A percentile compares a stretch with the other conserved stretches of the same genome.
Evolutionary conservation across 2,888 invertebrate species (phyloP).

Genomic region (Dryocosmus kuriphilus): DNA sequence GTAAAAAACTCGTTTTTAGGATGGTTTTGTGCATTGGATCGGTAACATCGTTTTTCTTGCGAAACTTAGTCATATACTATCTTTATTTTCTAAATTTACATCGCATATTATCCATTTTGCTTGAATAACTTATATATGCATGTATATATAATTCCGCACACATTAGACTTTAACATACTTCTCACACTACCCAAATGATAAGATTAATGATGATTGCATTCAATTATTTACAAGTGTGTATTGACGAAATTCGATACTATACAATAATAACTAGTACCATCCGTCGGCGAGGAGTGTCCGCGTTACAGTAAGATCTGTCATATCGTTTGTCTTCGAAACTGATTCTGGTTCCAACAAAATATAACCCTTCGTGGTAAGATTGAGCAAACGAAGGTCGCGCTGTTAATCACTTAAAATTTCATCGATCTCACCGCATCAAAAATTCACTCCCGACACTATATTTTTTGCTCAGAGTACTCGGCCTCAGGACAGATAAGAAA

Average conservation of each 20-base stretch:
- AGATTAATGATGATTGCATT: constrained; percentile 61
- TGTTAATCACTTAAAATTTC: constrained; percentile 1
- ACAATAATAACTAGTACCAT: constrained; percentile 54
- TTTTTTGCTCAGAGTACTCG: neutral
- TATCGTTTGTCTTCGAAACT: neutral
- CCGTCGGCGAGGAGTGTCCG: constrained; percentile 17
- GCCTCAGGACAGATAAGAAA: neutral
- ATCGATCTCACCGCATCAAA: neutral
- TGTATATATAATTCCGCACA: constrained; percentile 53
- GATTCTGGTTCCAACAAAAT: constrained; percentile 1
- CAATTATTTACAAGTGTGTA: constrained; percentile 63
- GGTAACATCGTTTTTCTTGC: constrained; percentile 27
- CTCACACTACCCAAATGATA: constrained; percentile 60
- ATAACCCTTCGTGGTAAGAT: constrained; percentile 25
- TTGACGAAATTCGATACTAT: constrained; percentile 62
- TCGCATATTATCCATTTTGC: constrained; percentile 47
- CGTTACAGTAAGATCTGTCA: neutral
- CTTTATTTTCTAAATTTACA: constrained; percentile 64
- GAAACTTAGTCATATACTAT: constrained; percentile 45
- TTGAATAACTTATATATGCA: constrained; percentile 36
- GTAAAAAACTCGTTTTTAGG: neutral
- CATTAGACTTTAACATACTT: constrained; percentile 58
- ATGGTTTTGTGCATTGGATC: constrained; percentile 13
- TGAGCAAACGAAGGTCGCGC: constrained; percentile 33
- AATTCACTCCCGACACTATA: neutral